Base-by-base conservation (phyloP, 2,113 vertebrate species). In the Urocynchramus pylzowi region DNA sequence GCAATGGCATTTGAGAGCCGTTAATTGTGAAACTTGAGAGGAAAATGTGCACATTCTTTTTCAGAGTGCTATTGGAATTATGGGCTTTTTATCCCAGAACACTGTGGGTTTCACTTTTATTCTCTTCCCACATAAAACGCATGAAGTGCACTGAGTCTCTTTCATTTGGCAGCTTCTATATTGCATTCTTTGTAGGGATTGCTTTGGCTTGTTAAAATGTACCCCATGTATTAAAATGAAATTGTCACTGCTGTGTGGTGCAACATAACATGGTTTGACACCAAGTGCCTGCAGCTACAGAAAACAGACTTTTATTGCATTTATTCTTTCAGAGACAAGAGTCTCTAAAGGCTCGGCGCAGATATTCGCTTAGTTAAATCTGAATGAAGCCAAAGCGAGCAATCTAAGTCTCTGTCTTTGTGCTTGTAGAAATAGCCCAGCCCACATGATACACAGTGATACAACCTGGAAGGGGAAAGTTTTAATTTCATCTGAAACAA, bases 261-360 rank as follows among this genome's bases (percentile, higher is more conserved):
- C 97, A 89, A 87, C 79, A 27, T 97, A 98, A 97, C 94, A 50
- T 93, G 94, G 87, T 95, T 98, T 98, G 98, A 98, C 97, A 97
- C 83, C 92, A 91, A 97, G 61, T 16, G 87, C 98, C 91, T 19
- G 86, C 88, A 98, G 98, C 97, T 97, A 97, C 94, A 97, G 97
- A 97, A 98, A 97, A 97, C 96, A 98, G 97, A 96, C 97, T 97
- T 98, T 98, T 96, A 97, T 98, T 97, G 95, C 96, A 87, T 97
- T 98, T 98, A 96, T 96, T 97, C 97, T 97, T 97, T 97, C 86
- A 87, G 91, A 97, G 96, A 97, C 76, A 75, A 95, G 96, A 95
- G 96, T 97, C 97, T 98, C 97, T 96, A 90, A 98, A 98, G 97
- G 87, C 94, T 97, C 90, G 35, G 91, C 65, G 71, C 86, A 97